Base-by-base conservation (phyloP, 2,797 vertebrate genomes). In the Lagorchestes hirsutus region DNA sequence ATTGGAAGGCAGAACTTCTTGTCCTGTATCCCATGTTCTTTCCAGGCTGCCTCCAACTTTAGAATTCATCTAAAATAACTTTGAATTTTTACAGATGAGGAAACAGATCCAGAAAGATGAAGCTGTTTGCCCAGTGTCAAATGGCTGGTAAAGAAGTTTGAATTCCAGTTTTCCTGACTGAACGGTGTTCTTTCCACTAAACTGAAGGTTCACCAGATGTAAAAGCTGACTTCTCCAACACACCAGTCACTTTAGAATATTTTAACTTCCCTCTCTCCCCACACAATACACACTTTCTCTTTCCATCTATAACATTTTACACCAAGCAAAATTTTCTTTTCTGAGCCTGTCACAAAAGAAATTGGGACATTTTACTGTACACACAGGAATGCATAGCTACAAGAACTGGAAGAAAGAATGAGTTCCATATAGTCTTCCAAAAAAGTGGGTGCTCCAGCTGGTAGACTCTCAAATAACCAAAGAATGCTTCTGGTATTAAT, bases 311-410 rank as follows among this genome's bases (percentile, higher is more conserved):
- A 97, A 93, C 0, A 0, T 93, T 96, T 93, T 93, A 28, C 62
- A 93, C 93, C 31, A 96, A 90, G 55, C 55, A 91, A 92, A 18
- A 94, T 95, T 96, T 96, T 95, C 93, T 95, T 95, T 95, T 97
- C 91, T 0, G 0, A 97, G 92, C 95, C 92, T 95, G 54, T 92
- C 93, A 82, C 93, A 94, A 95, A 96, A 96, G 94, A 96, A 96
- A 97, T 93, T 91, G 96, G 95, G 97, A 95, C 97, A 98, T 96
- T 97, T 96, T 96, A 90, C 82, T 90, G 90, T 96, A 97, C 93
- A 96, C 95, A 92, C 94, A 96, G 92, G 96, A 98, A 97, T 57
- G 95, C 82, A 94, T 40, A 97, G 96, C 93, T 96, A 94, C 0
- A 1, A 92, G 93, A 93, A 94, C 95, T 98, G 93, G 52, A 97